Conservation (phyloP, 2,888 invertebrate genomes). For the Cheilosia scutellata region DNA sequence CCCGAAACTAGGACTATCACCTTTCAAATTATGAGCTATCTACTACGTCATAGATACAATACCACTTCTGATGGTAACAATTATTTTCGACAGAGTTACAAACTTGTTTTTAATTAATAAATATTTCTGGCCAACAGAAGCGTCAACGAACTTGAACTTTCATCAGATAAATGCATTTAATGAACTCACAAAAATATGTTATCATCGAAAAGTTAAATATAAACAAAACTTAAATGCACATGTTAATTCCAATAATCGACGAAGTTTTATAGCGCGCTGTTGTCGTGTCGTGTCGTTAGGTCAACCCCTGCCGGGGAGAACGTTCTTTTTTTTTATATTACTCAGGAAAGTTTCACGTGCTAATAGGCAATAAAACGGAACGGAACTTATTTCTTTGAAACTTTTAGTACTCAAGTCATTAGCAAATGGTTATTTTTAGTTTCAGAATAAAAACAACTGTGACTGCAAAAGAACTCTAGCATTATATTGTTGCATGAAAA, state of each 20-base stretch:
- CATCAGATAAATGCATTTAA: conserved; percentile 1
- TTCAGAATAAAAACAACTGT: not conserved
- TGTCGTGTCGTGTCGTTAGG: not conserved
- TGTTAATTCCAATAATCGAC: conserved; percentile 51
- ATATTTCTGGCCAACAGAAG: not conserved
- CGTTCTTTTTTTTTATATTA: not conserved
- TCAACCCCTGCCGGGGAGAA: conserved; percentile 15
- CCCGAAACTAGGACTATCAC: too few relatives aligned
- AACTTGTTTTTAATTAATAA: not conserved
- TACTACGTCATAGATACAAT: too few relatives aligned
- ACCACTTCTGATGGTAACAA: too few relatives aligned
- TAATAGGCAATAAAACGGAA: conserved; percentile 24
- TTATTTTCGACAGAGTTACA: not conserved
- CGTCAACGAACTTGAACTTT: conserved; percentile 10
- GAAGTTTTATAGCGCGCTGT: conserved; percentile 26
- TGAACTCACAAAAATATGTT: not conserved
- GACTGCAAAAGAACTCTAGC: not conserved
- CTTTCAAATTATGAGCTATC: too few relatives aligned
- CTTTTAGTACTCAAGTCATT: not conserved
- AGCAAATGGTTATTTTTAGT: not conserved
- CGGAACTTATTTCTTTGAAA: not conserved
- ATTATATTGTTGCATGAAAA: not conserved
- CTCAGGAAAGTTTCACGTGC: conserved; percentile 22
- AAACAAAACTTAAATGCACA: conserved; percentile 26
- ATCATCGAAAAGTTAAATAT: conserved; percentile 21